Percentiles rank a stretch among this genome's conserved stretches.
phyloP scores from a whole-genome alignment of 2,797 vertebrate species.

The Ispidina lecontei region DNA sequence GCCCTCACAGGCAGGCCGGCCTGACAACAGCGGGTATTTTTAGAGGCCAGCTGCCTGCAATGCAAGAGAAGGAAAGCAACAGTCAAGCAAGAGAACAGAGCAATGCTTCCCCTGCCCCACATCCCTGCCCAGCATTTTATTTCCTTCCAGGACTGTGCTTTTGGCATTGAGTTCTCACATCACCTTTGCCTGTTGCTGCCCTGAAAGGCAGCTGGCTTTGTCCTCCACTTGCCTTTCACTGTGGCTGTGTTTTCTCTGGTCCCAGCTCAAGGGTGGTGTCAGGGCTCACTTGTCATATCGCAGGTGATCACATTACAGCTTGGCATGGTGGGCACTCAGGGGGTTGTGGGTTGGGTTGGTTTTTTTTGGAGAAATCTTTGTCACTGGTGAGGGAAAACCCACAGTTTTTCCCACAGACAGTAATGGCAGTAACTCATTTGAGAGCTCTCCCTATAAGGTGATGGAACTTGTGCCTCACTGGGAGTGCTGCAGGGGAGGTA shows the following conservation, averaged over 20 bases:
- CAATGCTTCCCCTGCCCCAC: background rate
- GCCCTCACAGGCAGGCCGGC: constrained; percentile 1
- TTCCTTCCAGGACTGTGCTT: background rate
- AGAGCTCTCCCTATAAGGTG: background rate
- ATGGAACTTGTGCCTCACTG: accelerated
- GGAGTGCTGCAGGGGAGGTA: background rate
- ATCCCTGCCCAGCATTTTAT: background rate
- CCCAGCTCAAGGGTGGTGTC: background rate
- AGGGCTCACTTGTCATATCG: background rate
- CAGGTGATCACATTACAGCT: background rate
- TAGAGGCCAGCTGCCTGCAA: constrained; percentile 65
- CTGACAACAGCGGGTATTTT: constrained; percentile 54
- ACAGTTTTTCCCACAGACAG: background rate
- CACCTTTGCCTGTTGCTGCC: background rate
- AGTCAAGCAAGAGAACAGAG: background rate
- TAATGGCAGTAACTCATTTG: background rate
- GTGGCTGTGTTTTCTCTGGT: background rate
- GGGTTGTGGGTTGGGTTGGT: background rate
- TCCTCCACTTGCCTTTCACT: background rate
- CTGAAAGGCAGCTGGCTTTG: accelerated
- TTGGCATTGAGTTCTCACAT: background rate
- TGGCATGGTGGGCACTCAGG: background rate
- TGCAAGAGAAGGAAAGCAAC: constrained; percentile 5
- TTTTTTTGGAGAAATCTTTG: constrained; percentile 30
- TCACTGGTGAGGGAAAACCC: background rate